Percentiles rank a stretch among this genome's conserved stretches.
Evolutionary conservation across 2,888 invertebrate species (phyloP).

Genomic region (Acronicta leporina): DNA sequence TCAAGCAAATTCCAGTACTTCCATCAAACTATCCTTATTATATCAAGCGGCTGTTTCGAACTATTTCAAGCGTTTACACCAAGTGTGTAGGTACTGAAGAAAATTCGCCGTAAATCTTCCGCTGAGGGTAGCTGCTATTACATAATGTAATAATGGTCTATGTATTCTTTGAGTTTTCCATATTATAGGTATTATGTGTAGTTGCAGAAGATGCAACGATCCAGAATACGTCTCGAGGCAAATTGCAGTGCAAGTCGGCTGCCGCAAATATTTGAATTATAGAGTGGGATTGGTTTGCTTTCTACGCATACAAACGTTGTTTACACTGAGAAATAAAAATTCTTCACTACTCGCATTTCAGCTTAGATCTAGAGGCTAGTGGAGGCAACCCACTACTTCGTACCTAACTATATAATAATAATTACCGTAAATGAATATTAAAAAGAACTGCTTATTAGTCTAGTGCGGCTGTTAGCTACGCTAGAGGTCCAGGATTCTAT

Average conservation of each 20-base stretch:
- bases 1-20: too few relatives aligned
- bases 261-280: slow-evolving; percentile 86
- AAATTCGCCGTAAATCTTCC: slow-evolving; percentile 7
- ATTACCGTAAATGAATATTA: neutral
- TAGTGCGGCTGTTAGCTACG: too few relatives aligned
- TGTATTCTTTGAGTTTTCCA: slow-evolving; percentile 57
- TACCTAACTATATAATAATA: neutral
- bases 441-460: too few relatives aligned
- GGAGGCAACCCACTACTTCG: neutral
- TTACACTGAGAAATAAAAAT: slow-evolving; percentile 82
- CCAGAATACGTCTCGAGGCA: slow-evolving; percentile 71
- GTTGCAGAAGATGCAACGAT: slow-evolving; percentile 41
- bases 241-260: slow-evolving; percentile 81
- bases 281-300: slow-evolving; percentile 87
- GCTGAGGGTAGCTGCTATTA: slow-evolving; percentile 34
- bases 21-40: too few relatives aligned
- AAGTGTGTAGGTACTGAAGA: too few relatives aligned
- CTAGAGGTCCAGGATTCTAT: too few relatives aligned
- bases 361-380: slow-evolving; percentile 30
- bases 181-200: slow-evolving; percentile 60
- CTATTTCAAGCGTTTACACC: too few relatives aligned
- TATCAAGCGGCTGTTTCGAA: too few relatives aligned
- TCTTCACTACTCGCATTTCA: slow-evolving; percentile 61
- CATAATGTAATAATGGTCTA: slow-evolving; percentile 63
- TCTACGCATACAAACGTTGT: slow-evolving; percentile 77